Evolutionary conservation across 2,113 vertebrate genomes (phyloP), one percentile per base, ranked within the genome.

Genomic region (Equus przewalskii): DNA sequence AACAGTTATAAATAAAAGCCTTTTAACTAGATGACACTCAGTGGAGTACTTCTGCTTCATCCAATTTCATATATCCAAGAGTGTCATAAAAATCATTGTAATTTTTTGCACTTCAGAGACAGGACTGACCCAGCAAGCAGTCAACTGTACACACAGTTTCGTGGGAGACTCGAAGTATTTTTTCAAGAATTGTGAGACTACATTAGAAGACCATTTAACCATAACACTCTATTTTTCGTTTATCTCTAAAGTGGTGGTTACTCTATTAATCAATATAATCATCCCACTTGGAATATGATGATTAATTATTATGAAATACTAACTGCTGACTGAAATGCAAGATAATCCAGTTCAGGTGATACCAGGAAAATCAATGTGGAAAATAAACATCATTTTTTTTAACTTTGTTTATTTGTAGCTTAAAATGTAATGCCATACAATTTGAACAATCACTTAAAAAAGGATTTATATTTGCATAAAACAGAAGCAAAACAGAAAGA

Each of bases 351-450:
- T 54, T 70, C 44, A 93, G 36, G 82, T 11, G 51, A 98, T 81
- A 98, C 4, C 76, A 95, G n/a, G 96, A 60, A 89, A 51, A 95
- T 64, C 76, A 97, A 49, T 3, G 2, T 76, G 36, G n/a, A 67
- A 94, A 64, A 75, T 58, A 90, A 72, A 76, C 26, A 82, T 62
- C 5, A 60, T 97, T 95, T 98, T 98, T 97, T 91, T 97, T 76
- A 96, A 97, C 72, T 97, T 96, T 97, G 94, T 99, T 99, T 98
- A 99, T 99, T 99, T 12, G 58, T 98, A 96, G 98, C 87, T 99
- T 99, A 98, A 99, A 99, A 98, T 98, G 97, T 98, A 98, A 98
- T 98, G 95, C 97, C 98, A 98, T 99, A 99, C 98, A 98, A 89
- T 97, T 98, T 97, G 98, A 98, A 98, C 98, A 98, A 96, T 96